These are phyloP conservation scores for Drosophila lacertosa DNA, from an alignment of 1,140 invertebrate species.

Conservation along the genomic window DNA sequence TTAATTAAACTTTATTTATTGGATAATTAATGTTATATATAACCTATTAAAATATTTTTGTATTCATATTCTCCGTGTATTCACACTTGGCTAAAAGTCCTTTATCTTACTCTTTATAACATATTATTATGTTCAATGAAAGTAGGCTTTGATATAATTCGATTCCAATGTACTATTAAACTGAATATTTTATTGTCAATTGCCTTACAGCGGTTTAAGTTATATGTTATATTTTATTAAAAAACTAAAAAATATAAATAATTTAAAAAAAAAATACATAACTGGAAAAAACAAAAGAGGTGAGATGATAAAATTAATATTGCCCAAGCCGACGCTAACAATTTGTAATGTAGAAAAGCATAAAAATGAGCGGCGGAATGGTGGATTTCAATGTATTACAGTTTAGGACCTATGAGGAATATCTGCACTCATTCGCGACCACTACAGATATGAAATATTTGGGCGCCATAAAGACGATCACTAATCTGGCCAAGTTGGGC, in stretches of 20 bases:
- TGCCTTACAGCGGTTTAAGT: not conserved
- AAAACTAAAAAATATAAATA: not conserved
- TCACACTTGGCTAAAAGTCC: no score
- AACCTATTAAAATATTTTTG: no score
- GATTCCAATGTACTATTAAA: not conserved
- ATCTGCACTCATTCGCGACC: conserved; percentile 65
- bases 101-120: no score
- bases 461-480: conserved; percentile 13
- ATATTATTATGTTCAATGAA: no score
- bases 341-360: not conserved
- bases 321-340: not conserved
- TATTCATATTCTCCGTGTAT: no score
- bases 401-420: conserved; percentile 59
- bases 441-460: conserved; percentile 55
- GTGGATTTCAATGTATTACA: conserved; percentile 59
- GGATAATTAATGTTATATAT: no score
- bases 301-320: not conserved
- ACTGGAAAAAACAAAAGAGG: not conserved
- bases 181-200: not conserved
- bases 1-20: no score
- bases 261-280: not conserved
- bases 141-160: not conserved
- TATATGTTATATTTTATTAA: not conserved
- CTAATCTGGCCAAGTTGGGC: conserved; percentile 60
- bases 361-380: conserved; percentile 23